Evolutionary conservation across 2,113 vertebrate genomes (phyloP), one percentile per base, ranked within the genome.

Genomic region (Ranitomeya imitator): DNA sequence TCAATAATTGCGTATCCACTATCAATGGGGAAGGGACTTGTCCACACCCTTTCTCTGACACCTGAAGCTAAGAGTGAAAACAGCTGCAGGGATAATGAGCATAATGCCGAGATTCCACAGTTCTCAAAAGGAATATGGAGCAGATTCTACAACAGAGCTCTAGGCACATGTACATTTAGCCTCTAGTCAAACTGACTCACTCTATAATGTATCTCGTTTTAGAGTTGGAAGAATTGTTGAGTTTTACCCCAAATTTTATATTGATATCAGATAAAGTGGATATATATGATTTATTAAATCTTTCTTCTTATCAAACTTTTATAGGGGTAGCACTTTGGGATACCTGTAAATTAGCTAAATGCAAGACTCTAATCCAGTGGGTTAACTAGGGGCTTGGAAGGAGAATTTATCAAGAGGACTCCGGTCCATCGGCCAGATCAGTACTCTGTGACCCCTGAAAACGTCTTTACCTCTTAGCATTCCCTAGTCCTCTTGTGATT

Each of bases 51-150:
- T 52, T 51, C 73, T 52, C 37, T 52, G 73, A 76, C 73, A 76
- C 73, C 73, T 76, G 73, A 76, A 76, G 52, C 73, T 51, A 76
- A 76, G 73, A 76, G 73, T 76, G 73, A 52, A 76, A 76, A 76
- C 73, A 76, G 73, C 73, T 76, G 73, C 73, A 3, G 73, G 37
- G 37, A 76, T 76, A 76, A 76, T 76, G 73, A 76, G 73, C 73
- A 21, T 18, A 76, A 76, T 76, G 73, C 73, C 9, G 73, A 76
- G 73, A 76, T 76, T 76, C 73, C 73, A 11, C 73, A 52, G 73
- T 19, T 52, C 73, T 76, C 37, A 21, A 52, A 21, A 76, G 73
- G 73, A 45, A 76, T 76, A 52, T 21, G 45, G 73, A 51, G 4
- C 37, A 51, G 73, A 18, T 76, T 18, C 73, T 51, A 76, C 52